Base-by-base conservation (phyloP, 2,888 invertebrate species). In the Oligia fasciuncula region DNA sequence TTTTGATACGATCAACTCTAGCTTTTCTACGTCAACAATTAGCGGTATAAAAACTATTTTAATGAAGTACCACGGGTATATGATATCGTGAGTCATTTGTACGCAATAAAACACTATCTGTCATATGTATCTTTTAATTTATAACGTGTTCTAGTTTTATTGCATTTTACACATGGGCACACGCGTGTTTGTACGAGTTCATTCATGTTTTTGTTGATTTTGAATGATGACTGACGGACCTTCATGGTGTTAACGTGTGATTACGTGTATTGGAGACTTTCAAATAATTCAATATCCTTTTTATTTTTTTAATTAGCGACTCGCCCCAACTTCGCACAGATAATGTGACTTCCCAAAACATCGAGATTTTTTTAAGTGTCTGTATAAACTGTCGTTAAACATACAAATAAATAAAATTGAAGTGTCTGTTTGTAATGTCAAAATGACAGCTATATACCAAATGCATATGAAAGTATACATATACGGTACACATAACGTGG, bases 41-140 rank as follows among this genome's bases (percentile, higher is more conserved):
- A 76, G 67, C 35, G 29, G 57, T 75, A 80, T 60, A 78, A 83
- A 76, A 82, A 78, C 68, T 54, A 73, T 85, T 79, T 87, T 87
- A 88, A 88, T 88, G 81, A 88, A 88, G 84, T 77, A 75, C 49
- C 67, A 29, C 68, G 4, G 73, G 57, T 73, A 70, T 77, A 79
- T 80, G 67, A 76, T 84, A 82, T 73, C 86, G 84, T 90, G 88
- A 90, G 84, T 85, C 87, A 90, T 91, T 91, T 88, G 88, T 88
- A 89, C 86, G 81, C 85, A 87, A 89, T 89, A 90, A 91, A 91
- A 90, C 85, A 87, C 87, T 90, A 91, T 91, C 91, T 88, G 73
- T 76, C 77, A 70, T 83, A 79, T 88, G 90, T 90, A 92, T 90
- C 90, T 81, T 90, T 88, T 88, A 91, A 91, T 91, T 91, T 90